Percentiles rank a stretch among this genome's conserved stretches.
phyloP scores from a whole-genome alignment of 2,113 vertebrate species.

The Pterocles burchelli region DNA sequence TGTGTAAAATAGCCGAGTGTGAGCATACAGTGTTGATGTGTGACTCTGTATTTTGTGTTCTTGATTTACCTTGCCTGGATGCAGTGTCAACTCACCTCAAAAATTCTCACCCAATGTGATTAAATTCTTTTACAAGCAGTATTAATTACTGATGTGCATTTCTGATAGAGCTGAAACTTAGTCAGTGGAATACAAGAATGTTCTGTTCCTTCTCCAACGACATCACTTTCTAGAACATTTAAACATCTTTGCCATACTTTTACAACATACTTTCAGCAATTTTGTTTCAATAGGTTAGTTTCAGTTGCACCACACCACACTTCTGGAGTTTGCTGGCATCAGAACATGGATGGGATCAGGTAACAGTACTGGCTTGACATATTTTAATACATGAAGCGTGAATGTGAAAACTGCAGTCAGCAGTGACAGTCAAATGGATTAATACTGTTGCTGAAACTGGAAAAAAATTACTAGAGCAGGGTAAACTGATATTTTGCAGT shows the following conservation, averaged over 20 bases:
- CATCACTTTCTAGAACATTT: conserved; percentile 3
- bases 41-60: neutral
- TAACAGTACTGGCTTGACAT: neutral
- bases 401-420: conserved; percentile 4
- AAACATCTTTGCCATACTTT: conserved; percentile 29
- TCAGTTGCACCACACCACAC: conserved; percentile 17
- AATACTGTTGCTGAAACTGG: conserved; percentile 2
- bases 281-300: conserved; percentile 42
- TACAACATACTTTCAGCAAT: conserved; percentile 29
- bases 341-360: neutral
- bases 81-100: neutral
- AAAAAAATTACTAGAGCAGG: neutral
- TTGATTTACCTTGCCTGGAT: neutral
- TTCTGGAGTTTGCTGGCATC: neutral
- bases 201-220: conserved; percentile 21
- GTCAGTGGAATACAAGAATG: neutral
- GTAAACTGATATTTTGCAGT: neutral
- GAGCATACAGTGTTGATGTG: neutral
- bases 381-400: neutral
- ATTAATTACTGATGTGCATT: neutral
- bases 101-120: neutral
- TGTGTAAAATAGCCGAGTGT: neutral
- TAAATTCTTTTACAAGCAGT: neutral
- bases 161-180: neutral
- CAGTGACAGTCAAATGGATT: neutral